Percentiles rank a stretch among this genome's conserved stretches.
Conservation (phyloP, 1,140 invertebrate species). For the Laupala kohalensis region DNA sequence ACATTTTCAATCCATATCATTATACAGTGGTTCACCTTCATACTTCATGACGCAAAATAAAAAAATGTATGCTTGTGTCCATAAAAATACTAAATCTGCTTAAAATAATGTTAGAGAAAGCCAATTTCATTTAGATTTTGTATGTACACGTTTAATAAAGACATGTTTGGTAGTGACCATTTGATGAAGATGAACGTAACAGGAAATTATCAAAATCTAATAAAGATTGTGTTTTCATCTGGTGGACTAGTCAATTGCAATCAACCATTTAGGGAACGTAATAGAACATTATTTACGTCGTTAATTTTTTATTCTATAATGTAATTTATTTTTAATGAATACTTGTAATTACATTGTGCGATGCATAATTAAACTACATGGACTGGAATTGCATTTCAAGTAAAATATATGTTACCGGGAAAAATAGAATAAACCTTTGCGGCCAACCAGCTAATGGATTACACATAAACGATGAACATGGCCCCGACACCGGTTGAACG, state of each 20-base stretch:
- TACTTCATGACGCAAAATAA: too few species aligned
- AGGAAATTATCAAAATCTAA: background rate
- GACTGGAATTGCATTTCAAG: background rate
- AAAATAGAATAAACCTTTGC: background rate
- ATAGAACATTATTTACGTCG: background rate
- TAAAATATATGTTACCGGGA: background rate
- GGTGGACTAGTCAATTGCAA: background rate
- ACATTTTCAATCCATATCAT: too few species aligned
- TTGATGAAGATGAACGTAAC: background rate
- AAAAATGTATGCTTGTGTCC: too few species aligned
- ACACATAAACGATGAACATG: background rate
- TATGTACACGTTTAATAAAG: too few species aligned
- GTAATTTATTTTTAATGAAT: background rate
- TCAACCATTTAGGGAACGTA: background rate
- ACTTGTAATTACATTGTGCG: background rate
- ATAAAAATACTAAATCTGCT: too few species aligned
- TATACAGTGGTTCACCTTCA: too few species aligned
- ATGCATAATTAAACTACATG: background rate
- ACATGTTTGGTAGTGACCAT: background rate
- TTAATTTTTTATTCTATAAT: background rate
- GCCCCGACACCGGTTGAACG: too few species aligned
- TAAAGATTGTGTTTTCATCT: background rate
- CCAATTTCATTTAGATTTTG: too few species aligned
- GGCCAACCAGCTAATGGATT: background rate
- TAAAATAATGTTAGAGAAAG: too few species aligned